These are phyloP conservation scores for Stegana nigrithorax DNA, from an alignment of 2,888 invertebrate genomes.

Conservation along the genomic window DNA sequence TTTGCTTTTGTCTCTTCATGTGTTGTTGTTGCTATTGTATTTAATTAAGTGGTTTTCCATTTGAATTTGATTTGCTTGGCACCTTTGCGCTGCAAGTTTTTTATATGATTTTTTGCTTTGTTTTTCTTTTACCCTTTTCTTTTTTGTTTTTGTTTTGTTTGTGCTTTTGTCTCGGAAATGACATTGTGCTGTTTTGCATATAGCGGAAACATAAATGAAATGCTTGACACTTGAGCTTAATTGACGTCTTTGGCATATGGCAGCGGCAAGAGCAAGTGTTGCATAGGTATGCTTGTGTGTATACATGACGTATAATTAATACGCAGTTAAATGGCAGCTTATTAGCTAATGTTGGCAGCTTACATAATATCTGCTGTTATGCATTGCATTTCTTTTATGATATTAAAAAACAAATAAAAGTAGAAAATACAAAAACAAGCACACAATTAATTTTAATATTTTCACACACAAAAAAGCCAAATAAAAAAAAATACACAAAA, in stretches of 20 bases:
- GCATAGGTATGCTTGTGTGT: background rate
- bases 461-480: constrained; percentile 49
- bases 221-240: background rate
- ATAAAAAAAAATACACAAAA: too few species aligned
- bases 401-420: background rate
- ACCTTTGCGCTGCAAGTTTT: background rate
- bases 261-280: too few species aligned
- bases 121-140: background rate
- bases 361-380: too few species aligned
- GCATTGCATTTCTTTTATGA: background rate
- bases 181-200: background rate
- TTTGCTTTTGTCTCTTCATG: too few species aligned
- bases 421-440: background rate
- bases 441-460: constrained; percentile 32
- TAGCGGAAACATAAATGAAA: background rate
- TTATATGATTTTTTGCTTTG: background rate
- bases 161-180: background rate
- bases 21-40: constrained; percentile 27
- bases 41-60: constrained; percentile 25
- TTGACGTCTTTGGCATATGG: background rate
- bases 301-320: background rate
- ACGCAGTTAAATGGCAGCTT: background rate
- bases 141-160: background rate
- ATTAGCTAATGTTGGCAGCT: too few species aligned
- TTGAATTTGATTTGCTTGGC: constrained; percentile 28